Conservation (phyloP, 2,888 invertebrate genomes). For the Ochropleura plecta region DNA sequence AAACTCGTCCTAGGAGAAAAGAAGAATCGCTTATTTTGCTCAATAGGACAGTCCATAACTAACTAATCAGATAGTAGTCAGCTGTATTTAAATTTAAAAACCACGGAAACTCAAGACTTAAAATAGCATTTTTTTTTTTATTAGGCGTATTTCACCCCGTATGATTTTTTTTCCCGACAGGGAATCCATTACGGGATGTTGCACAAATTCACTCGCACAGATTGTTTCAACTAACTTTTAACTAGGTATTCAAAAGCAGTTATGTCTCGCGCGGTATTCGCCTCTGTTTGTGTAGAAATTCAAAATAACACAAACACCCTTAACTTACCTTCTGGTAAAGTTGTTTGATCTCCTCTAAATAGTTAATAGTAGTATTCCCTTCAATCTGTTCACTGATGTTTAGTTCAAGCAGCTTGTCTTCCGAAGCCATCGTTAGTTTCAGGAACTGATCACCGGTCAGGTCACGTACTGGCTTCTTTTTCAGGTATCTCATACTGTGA, state of each 20-base stretch:
- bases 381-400: conserved; percentile 94
- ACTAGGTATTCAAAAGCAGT: background rate
- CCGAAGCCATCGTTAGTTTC: conserved; percentile 94
- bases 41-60: background rate
- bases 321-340: conserved; percentile 93
- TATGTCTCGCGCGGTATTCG: background rate
- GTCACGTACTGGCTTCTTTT: conserved; percentile 97
- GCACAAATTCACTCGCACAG: background rate
- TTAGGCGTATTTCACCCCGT: too few species aligned
- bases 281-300: background rate
- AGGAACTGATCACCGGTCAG: conserved; percentile 97
- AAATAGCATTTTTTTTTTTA: background rate
- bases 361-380: conserved; percentile 94
- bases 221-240: background rate
- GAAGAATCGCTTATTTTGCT: background rate
- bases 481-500: conserved; percentile 95
- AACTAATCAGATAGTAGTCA: background rate
- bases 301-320: background rate
- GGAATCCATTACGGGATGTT: background rate
- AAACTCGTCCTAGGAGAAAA: conserved; percentile 94
- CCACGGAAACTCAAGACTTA: background rate
- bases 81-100: background rate
- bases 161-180: too few species aligned
- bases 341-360: conserved; percentile 97
- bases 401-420: conserved; percentile 95